A percentile compares a stretch with the other conserved stretches of the same genome.
Conservation (phyloP, 2,888 invertebrate species). For the Lingula anatina region DNA sequence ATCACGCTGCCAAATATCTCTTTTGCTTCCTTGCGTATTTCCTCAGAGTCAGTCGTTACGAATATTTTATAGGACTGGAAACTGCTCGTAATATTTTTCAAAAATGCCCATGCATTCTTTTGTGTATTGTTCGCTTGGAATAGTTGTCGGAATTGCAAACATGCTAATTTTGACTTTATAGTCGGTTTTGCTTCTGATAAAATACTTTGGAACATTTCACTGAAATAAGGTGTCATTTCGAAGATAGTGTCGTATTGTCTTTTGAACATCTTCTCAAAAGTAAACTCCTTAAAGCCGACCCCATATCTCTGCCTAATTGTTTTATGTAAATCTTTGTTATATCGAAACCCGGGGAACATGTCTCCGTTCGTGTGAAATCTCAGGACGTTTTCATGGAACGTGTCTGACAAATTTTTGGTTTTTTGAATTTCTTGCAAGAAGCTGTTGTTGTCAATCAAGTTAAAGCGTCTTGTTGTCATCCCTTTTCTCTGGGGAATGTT, state of each 20-base stretch:
- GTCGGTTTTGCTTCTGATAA: too few species aligned
- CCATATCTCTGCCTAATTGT: too few species aligned
- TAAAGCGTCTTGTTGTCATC: not conserved
- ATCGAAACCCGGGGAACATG: too few species aligned
- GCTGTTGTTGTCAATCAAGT: conserved; percentile 1
- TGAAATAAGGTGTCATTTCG: too few species aligned
- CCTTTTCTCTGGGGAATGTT: too few species aligned
- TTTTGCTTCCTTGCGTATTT: not conserved
- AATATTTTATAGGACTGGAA: not conserved
- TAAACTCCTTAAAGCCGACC: too few species aligned
- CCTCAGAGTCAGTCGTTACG: conserved; percentile 1
- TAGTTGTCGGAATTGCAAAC: not conserved
- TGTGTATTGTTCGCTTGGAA: not conserved
- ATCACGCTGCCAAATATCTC: not conserved
- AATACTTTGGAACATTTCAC: too few species aligned
- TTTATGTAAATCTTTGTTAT: too few species aligned
- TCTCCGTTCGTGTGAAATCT: too few species aligned
- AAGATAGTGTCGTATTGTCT: too few species aligned
- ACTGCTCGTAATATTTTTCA: not conserved
- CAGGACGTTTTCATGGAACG: conserved; percentile 2
- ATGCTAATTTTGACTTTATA: too few species aligned
- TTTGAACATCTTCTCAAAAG: too few species aligned
- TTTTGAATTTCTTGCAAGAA: not conserved
- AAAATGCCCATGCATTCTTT: not conserved
- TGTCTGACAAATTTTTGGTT: not conserved